Evolutionary conservation across 2,797 vertebrate genomes (phyloP), one percentile per base, ranked within the genome.

Genomic region (Ptychadena robeensis): DNA sequence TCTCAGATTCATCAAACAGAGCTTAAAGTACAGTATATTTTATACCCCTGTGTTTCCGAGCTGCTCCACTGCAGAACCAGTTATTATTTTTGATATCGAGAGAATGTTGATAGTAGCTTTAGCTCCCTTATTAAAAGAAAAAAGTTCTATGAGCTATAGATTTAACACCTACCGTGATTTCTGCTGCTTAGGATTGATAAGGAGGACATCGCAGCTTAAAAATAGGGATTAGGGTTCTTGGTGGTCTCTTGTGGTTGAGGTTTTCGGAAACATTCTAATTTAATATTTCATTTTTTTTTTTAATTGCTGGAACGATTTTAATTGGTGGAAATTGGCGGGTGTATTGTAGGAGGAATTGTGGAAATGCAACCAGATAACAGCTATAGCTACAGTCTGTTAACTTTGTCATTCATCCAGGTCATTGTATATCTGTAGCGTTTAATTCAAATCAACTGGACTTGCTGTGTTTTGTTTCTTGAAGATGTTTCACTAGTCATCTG

Each of bases 1-100:
- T 92, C 94, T 95, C 93, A 93, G 91, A 92, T 93, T 95, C 92
- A 96, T 96, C 94, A 96, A 95, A 95, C 93, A 93, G 92, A 94
- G 92, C 92, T 95, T 94, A 95, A 94, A 93, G 92, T 92, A 93
- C 92, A 92, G 93, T 94, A 94, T 95, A 95, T 95, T 88, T 94
- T 94, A 94, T 92, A 91, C 93, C 89, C 90, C 87, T 89, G 91
- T 91, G 93, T 92, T 93, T 92, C 91, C 90, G 86, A 87, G 91
- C 93, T 88, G 92, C 90, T 89, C 88, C 88, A 92, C 93, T 90
- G 92, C 89, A 92, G 90, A 93, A 94, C 89, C 93, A 90, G 91
- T 94, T 93, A 94, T 94, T 94, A 94, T 94, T 94, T 93, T 91
- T 92, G 92, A 93, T 92, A 93, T 91, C 93, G 88, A 89, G 88